Evolutionary conservation across 1,140 invertebrate genomes (phyloP), one percentile per base, ranked within the genome.

Genomic region (Drosophila aff.): DNA sequence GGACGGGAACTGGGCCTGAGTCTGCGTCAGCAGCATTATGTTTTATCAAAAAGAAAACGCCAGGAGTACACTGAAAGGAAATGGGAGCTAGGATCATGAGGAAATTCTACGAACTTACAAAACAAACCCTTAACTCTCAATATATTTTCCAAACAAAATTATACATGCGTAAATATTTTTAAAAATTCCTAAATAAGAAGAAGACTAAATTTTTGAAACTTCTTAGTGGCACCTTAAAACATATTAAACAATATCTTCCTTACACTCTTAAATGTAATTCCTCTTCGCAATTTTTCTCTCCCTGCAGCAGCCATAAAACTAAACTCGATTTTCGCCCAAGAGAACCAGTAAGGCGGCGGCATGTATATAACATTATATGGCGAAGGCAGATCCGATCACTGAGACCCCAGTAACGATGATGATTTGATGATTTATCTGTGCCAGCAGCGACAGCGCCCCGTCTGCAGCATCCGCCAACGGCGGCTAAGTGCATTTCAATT

Each of bases 11-110:
- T 18, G 59, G 60, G 59, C 46, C 77, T 21, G 50, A 23, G 57
- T 41, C 64, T 58, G 67, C 74, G 40, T 23, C 74, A 49, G 53
- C 49, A 47, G 64, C 76, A 76, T 81, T 87, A 89, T 87, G 83
- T 26, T 87, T 86, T 86, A 86, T 87, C 83, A 87, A 80, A 82
- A 87, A 33, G 64, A 58, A 55, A 50, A 40, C 31, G 18, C 50
- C 43, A 55, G 18, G 57, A 31, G 67, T 55, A n/a, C 63, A 67
- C 62, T 57, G 58, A 5, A 18, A 44, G 36, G 6, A 13, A 59
- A n/a, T 15, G 10, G 6, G 0, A 6, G 18, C 8, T 15, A 36
- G 8, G 13, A 53, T 0, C 3, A 15, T 4, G 0, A 0, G 0
- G 1, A 10, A 10, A 10, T 4, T 0, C 4, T 8, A 15, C 3